Conservation (phyloP, 2,888 invertebrate genomes). For the Sisyra nigra region DNA sequence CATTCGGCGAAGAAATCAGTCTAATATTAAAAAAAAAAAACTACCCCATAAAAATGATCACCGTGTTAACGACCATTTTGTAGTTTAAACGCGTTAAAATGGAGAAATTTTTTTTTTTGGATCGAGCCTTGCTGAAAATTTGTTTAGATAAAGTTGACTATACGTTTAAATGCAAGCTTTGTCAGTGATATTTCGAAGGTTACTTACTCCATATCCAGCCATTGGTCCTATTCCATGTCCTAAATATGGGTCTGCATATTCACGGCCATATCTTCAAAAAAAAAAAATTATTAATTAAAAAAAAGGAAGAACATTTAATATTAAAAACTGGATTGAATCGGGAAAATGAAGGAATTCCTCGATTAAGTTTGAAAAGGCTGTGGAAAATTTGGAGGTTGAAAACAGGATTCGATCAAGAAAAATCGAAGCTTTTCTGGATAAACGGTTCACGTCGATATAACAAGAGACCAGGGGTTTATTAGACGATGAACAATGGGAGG, state of each 20-base stretch:
- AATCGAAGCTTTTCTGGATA: background rate
- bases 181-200: background rate
- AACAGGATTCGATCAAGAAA: background rate
- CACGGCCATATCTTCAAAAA: conserved; percentile 63
- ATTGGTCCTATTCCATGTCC: conserved; percentile 94
- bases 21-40: conserved; percentile 2
- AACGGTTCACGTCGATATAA: background rate
- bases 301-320: background rate
- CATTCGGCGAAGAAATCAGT: conserved; percentile 11
- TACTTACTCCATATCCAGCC: conserved; percentile 87
- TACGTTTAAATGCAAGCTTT: background rate
- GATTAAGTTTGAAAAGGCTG: conserved; percentile 1
- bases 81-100: too few species aligned
- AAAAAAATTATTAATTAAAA: conserved; percentile 6
- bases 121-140: background rate
- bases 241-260: conserved; percentile 86
- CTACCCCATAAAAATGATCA: too few species aligned
- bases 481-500: background rate
- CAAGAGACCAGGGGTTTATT: background rate
- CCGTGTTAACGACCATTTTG: too few species aligned
- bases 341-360: background rate
- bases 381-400: background rate
- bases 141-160: background rate
- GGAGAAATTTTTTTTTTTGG: conserved; percentile 8
- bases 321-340: background rate